Evolutionary conservation across 2,113 vertebrate genomes (phyloP).

Genomic region (Embiotoca jacksoni): DNA sequence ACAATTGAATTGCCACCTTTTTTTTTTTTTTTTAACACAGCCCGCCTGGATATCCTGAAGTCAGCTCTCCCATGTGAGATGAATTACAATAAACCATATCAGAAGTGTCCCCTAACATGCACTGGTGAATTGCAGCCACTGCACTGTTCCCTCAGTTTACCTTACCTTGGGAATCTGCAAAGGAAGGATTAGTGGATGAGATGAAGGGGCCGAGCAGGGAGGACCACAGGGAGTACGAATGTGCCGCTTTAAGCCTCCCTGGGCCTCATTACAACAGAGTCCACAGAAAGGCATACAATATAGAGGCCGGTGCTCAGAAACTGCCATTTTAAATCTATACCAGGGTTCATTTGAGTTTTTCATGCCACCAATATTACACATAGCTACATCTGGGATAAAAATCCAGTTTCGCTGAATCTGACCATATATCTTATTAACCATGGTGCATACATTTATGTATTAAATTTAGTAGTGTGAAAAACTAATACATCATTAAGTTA

Average conservation of each 20-base stretch:
- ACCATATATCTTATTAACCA: neutral
- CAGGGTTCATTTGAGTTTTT: slow-evolving; percentile 6
- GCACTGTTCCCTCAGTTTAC: slow-evolving; percentile 58
- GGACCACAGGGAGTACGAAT: slow-evolving; percentile 53
- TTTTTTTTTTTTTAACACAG: neutral
- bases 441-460: neutral
- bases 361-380: neutral
- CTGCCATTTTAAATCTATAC: slow-evolving; percentile 12
- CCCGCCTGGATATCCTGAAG: slow-evolving; percentile 15
- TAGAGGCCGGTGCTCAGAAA: neutral
- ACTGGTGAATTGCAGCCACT: slow-evolving; percentile 46
- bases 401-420: neutral
- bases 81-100: slow-evolving; percentile 57
- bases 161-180: slow-evolving; percentile 56
- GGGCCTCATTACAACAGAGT: slow-evolving; percentile 69
- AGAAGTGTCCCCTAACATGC: slow-evolving; percentile 36
- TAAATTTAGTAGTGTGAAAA: too few relatives aligned
- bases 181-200: slow-evolving; percentile 62
- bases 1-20: slow-evolving; percentile 22
- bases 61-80: slow-evolving; percentile 49
- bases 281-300: slow-evolving; percentile 20
- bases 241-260: slow-evolving; percentile 51
- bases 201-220: slow-evolving; percentile 35
- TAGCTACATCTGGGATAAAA: neutral
- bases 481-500: too few relatives aligned